Evolutionary conservation across 2,797 vertebrate genomes (phyloP), one percentile per base, ranked within the genome.

Genomic region (Poeciliopsis paucimaculata): DNA sequence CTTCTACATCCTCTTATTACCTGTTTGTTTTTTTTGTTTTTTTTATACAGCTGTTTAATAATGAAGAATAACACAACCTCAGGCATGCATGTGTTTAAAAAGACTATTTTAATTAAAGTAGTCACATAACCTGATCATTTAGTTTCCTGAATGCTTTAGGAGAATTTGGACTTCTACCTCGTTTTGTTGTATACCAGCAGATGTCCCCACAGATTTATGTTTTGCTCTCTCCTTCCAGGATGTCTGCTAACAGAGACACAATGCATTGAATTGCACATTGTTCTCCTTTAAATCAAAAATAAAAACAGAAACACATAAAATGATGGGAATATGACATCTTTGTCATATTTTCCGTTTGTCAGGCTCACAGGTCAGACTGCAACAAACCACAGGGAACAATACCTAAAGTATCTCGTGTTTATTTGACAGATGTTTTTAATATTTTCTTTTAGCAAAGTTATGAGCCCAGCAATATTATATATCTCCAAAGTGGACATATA

Each of bases 231-330:
- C n/a, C 12, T n/a, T 43, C 23, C 41, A 28, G 5, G 43, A 45
- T 3, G 5, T n/a, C 66, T 4, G 3, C 43, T 26, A 45, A 45
- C 41, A 71, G 41, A 71, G 23, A n/a, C 23, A n/a, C 36, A 41
- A 26, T 68, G 20, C 64, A 70, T 0, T n/a, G 20, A 70, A 36
- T 39, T 39, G 34, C 34, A 39, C 62, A 39, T 66, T 66, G 36
- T 43, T 43, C 36, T 23, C 66, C 20, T 45, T 13, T 45, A 45
- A 71, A 45, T 45, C 68, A 16, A 71, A 46, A 71, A 13, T 28
- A 45, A 45, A 71, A 71, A 16, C 12, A 45, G 68, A 71, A 43
- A 28, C 68, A 71, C n/a, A 71, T 45, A 7, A 71, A 71, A 71
- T 8, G 41, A 71, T 45, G n/a, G 41, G 26, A 45, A 71, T 43